Evolutionary conservation across 2,113 vertebrate genomes (phyloP).

Genomic region (Lathamus discolor): DNA sequence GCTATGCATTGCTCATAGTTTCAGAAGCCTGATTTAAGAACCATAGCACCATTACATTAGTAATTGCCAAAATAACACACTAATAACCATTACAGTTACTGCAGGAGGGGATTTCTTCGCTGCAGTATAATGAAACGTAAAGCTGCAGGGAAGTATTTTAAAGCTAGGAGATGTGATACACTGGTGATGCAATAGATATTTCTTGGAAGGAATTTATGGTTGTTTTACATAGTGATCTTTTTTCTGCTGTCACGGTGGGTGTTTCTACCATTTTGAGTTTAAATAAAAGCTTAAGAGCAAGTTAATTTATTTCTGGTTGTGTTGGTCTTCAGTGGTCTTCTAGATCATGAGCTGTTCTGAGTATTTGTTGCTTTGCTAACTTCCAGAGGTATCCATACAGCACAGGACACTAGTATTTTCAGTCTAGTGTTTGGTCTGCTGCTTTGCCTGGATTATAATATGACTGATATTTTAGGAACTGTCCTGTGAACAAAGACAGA

Average conservation of each 20-base stretch:
- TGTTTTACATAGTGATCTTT: neutral
- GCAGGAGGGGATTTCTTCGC: neutral
- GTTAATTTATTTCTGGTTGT: neutral
- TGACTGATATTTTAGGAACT: neutral
- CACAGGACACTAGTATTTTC: neutral
- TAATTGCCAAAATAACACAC: neutral
- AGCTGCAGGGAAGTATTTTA: neutral
- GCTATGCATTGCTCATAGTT: neutral
- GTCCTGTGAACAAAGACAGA: neutral
- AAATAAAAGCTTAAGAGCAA: neutral
- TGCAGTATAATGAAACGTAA: neutral
- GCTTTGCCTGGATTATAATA: neutral
- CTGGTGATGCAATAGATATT: neutral
- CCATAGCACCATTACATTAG: neutral
- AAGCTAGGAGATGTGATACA: neutral
- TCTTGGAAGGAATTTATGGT: neutral
- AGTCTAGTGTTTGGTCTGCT: neutral
- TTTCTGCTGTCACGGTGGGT: neutral
- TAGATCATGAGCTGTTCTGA: neutral
- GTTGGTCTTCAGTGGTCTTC: neutral
- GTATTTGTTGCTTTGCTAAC: neutral
- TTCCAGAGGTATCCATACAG: neutral
- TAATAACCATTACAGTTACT: neutral
- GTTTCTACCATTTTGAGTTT: neutral
- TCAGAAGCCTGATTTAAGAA: neutral